phyloP scores from a whole-genome alignment of 2,113 vertebrate species.

The Himantopus leucocephalus region DNA sequence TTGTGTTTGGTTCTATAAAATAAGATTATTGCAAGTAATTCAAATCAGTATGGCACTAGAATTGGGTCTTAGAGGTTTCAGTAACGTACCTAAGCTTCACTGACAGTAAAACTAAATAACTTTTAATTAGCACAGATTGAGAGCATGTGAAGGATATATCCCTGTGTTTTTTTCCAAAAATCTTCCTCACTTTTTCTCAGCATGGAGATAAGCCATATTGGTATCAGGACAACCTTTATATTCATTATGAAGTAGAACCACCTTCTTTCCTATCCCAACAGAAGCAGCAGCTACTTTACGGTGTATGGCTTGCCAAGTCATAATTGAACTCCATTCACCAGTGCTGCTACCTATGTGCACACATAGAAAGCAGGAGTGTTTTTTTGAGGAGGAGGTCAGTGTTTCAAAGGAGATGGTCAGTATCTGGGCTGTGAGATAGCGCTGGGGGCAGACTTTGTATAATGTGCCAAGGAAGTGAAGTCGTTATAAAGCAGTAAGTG shows the following conservation, averaged over 20 bases:
- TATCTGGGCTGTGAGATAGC: background rate
- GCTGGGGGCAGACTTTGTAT: background rate
- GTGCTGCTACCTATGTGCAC: background rate
- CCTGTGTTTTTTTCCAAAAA: background rate
- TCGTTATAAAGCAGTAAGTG: background rate
- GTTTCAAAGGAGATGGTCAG: background rate
- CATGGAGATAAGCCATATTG: background rate
- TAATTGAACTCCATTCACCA: background rate
- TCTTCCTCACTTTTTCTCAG: background rate
- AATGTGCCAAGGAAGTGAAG: background rate
- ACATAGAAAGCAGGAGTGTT: background rate
- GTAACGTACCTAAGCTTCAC: background rate
- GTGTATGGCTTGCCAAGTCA: background rate
- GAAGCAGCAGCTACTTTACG: background rate
- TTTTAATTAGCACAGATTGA: background rate
- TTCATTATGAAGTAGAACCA: background rate
- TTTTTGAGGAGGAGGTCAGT: background rate
- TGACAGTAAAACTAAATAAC: background rate
- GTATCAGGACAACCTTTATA: background rate
- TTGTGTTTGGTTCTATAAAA: slow-evolving; percentile 1
- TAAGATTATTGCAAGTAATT: background rate
- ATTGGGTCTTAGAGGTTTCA: background rate
- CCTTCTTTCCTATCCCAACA: background rate
- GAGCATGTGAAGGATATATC: background rate
- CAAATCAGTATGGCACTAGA: background rate